Base-by-base conservation (phyloP, 2,113 vertebrate species). In the Corynorhinus townsendii region DNA sequence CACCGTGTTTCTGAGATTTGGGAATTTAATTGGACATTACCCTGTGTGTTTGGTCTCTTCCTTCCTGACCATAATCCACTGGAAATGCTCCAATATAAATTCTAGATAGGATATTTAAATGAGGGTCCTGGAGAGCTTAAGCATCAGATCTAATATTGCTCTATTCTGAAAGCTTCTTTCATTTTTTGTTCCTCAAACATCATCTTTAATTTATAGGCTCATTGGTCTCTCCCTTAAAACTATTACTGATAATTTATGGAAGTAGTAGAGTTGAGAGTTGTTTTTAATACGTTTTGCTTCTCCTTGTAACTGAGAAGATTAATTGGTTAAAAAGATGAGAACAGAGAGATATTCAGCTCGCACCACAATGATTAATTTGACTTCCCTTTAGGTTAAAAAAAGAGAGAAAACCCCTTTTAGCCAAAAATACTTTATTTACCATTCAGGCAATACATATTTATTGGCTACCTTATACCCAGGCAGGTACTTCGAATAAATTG, bases 171-270 rank as follows among this genome's bases (percentile, higher is more conserved):
- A 81, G 56, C 38, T 75, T 66, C 45, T 89, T 91, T 64, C 81
- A 68, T 79, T 85, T 89, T 96, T 96, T 84, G 49, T 80, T 93
- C 68, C 68, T 79, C 12, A 89, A 93, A 89, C 10, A 86, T 84
- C 76, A 87, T 86, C 38, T 93, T 92, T 95, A 94, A 92, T 94
- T 86, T 96, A 91, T 76, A 93, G 52, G 91, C 62, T 94, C 76
- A 96, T 19, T 56, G 59, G 35, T 80, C 4, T 33, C 30, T 77
- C 81, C 76, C 47, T 91, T 89, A 91, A 94, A 75, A 97, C 26
- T 75, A 72, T 87, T 80, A 97, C 68, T 96, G 19, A 9, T 92
- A 95, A 93, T 91, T 94, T 85, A 95, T 28, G 22, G 26, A 91
- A 94, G 64, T 91, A 19, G 59, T 7, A 89, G n/a, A 75, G 33